These are phyloP conservation scores for Callinectes sapidus DNA, from an alignment of 2,888 invertebrate genomes.

Conservation along the genomic window DNA sequence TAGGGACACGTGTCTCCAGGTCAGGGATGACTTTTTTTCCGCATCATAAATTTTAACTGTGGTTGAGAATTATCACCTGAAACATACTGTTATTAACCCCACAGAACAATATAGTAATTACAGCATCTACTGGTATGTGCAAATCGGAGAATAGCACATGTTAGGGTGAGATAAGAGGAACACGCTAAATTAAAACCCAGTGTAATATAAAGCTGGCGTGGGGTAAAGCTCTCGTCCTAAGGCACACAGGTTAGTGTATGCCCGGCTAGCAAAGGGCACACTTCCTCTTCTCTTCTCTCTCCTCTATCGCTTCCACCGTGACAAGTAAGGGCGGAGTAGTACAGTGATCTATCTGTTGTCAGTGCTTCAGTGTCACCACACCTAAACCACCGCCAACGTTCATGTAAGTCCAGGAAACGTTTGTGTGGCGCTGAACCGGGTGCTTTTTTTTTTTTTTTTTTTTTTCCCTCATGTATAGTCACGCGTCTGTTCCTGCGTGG, in stretches of 20 bases:
- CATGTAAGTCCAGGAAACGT: not conserved
- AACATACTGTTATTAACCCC: not conserved
- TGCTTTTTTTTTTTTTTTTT: too few species aligned
- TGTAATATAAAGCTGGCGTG: not conserved
- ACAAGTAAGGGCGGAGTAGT: not conserved
- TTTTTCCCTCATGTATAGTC: too few species aligned
- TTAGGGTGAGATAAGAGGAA: not conserved
- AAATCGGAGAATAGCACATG: not conserved
- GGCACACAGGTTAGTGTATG: constrained; percentile 10
- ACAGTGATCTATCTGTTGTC: not conserved
- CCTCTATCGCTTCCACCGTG: not conserved
- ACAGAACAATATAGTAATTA: not conserved
- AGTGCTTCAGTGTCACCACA: not conserved
- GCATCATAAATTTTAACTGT: not conserved
- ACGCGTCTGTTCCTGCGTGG: too few species aligned
- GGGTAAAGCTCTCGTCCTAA: not conserved
- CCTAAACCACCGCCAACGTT: not conserved
- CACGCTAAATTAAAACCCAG: not conserved
- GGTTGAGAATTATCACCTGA: not conserved
- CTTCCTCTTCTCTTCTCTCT: not conserved
- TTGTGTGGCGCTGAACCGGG: not conserved
- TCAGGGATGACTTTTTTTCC: not conserved
- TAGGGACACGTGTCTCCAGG: not conserved
- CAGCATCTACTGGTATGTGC: not conserved
- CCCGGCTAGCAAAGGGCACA: not conserved